These are phyloP conservation scores for Drosophila prolongata DNA, from an alignment of 2,888 invertebrate species.

Conservation along the genomic window DNA sequence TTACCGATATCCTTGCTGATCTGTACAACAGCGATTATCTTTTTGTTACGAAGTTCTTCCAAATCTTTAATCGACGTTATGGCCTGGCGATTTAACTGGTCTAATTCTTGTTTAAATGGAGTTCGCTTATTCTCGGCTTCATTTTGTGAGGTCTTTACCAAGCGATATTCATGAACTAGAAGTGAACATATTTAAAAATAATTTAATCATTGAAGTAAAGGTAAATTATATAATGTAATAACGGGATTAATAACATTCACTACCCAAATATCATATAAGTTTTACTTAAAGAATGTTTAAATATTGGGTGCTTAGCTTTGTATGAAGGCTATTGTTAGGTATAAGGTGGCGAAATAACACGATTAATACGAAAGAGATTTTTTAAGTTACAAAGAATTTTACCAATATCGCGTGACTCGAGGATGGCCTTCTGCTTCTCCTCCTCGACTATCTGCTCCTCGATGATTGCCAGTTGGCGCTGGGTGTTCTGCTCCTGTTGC, in stretches of 20 bases:
- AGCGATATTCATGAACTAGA: not conserved
- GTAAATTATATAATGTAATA: not conserved
- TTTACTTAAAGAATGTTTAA: too few relatives aligned
- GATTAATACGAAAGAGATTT: too few relatives aligned
- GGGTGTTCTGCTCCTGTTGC: not conserved
- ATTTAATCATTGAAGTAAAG: not conserved
- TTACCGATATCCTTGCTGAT: not conserved
- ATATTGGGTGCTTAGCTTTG: too few relatives aligned
- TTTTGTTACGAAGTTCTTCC: not conserved
- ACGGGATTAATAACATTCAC: too few relatives aligned
- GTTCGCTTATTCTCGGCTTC: too few relatives aligned
- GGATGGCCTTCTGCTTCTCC: not conserved
- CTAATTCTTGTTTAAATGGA: not conserved
- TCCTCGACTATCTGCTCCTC: not conserved
- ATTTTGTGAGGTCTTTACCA: too few relatives aligned
- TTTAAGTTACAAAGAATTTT: not conserved
- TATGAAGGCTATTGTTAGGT: too few relatives aligned
- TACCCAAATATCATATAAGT: too few relatives aligned
- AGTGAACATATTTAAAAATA: not conserved
- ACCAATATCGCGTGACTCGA: not conserved
- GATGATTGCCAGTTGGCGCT: not conserved
- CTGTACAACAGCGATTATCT: slow-evolving; percentile 5
- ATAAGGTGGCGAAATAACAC: too few relatives aligned
- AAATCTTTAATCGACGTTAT: not conserved
- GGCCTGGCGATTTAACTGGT: not conserved